phyloP scores from a whole-genome alignment of 53 echinoderm and acorn worm species.

The Actinopyga echinites region DNA sequence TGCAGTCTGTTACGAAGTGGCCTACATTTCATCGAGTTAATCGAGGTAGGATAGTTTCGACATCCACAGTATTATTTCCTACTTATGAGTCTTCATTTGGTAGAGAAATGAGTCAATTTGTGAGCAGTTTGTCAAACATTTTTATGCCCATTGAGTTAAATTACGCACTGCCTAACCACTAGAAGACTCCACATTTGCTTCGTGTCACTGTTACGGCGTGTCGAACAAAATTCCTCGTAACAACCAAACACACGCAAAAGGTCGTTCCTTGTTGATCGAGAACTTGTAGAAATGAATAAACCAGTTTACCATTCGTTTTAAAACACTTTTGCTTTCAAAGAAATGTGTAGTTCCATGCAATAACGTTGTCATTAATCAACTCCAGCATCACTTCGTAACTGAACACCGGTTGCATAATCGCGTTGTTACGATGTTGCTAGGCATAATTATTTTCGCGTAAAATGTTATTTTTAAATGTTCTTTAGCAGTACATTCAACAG shows the following conservation, averaged over 20 bases:
- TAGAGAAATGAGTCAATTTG: background rate
- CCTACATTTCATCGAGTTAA: background rate
- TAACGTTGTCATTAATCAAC: background rate
- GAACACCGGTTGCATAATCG: conserved; percentile 1
- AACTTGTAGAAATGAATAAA: background rate
- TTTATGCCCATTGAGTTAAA: no score
- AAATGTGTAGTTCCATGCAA: background rate
- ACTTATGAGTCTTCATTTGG: background rate
- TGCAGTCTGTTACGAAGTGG: background rate
- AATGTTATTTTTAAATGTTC: no score
- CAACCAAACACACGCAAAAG: background rate
- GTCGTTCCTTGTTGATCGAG: background rate
- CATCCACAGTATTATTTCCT: background rate
- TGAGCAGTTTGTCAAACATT: background rate
- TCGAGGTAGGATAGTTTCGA: background rate
- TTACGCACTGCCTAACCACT: background rate
- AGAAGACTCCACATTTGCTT: background rate
- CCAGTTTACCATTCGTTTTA: background rate
- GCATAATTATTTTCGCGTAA: background rate
- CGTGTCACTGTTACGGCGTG: background rate
- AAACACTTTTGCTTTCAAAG: background rate
- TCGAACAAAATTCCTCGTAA: background rate
- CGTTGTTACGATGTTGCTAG: background rate
- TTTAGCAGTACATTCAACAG: no score
- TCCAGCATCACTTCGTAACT: background rate